Evolutionary conservation across 2,888 invertebrate genomes (phyloP).

Genomic region (Philaethria dido): DNA sequence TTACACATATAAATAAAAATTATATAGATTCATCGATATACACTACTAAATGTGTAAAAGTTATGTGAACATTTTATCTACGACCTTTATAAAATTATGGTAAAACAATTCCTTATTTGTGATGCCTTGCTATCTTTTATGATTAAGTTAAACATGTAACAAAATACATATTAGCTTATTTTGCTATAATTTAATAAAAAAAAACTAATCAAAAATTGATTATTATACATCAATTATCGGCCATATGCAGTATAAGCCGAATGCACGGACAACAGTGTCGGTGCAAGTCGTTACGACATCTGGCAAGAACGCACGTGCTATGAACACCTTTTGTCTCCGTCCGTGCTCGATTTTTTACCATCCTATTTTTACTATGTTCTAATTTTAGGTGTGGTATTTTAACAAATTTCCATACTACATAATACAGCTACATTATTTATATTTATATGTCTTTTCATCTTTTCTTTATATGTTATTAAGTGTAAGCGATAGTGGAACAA

Average conservation of each 20-base stretch:
- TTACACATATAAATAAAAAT: background rate
- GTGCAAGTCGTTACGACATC: constrained; percentile 42
- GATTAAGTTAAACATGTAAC: background rate
- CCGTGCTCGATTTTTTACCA: constrained; percentile 66
- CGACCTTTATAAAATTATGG: constrained; percentile 3
- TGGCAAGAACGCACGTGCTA: constrained; percentile 47
- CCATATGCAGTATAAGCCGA: constrained; percentile 30
- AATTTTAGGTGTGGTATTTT: constrained; percentile 51
- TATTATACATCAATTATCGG: constrained; percentile 17
- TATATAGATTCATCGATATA: background rate
- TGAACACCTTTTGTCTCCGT: constrained; percentile 77
- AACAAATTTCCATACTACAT: constrained; percentile 13
- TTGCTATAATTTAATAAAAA: constrained; percentile 13
- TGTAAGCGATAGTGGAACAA: too few species aligned
- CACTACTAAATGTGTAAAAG: background rate
- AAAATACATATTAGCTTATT: background rate
- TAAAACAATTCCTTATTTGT: background rate
- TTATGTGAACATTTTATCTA: background rate
- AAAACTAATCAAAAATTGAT: constrained; percentile 21
- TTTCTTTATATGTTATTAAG: too few species aligned
- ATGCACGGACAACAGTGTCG: constrained; percentile 27
- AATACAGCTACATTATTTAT: too few species aligned
- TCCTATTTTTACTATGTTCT: constrained; percentile 71
- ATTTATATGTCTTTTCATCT: too few species aligned
- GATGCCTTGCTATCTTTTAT: background rate